Percentiles rank a stretch among this genome's conserved stretches.
phyloP scores from a whole-genome alignment of 64 coral and sea anemone genomes.

The Porites australiensis region DNA sequence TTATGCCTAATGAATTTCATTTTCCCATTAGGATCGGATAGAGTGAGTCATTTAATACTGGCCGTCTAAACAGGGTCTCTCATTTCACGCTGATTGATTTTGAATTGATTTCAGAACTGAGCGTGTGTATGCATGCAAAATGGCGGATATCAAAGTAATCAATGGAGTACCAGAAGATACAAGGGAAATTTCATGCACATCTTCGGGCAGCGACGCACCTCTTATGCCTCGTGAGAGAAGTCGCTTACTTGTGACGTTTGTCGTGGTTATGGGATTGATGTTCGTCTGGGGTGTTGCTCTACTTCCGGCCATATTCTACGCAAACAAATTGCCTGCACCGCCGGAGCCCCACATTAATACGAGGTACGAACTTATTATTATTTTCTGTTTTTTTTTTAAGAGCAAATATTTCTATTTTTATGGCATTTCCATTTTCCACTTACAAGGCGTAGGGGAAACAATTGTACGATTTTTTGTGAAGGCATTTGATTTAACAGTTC shows the following conservation, averaged over 20 bases:
- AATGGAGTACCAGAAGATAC: neutral
- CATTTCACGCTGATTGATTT: no score
- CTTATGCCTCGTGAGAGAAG: neutral
- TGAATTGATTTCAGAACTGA: neutral
- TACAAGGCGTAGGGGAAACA: no score
- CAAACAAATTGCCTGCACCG: conserved; percentile 15
- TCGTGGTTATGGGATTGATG: neutral
- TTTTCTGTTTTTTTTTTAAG: no score
- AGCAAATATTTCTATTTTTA: no score
- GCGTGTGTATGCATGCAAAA: neutral
- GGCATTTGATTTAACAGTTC: no score
- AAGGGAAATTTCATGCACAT: neutral
- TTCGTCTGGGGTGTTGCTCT: conserved; percentile 56
- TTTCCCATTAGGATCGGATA: no score
- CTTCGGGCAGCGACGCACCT: neutral
- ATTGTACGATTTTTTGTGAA: no score
- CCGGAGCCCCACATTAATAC: neutral
- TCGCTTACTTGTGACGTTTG: neutral
- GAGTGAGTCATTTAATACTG: no score
- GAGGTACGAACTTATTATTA: neutral
- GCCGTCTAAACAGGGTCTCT: no score
- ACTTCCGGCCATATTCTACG: conserved; percentile 64
- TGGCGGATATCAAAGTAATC: neutral
- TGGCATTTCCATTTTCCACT: no score
- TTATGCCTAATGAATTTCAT: no score